phyloP scores from a whole-genome alignment of 2,888 invertebrate species.

The Ceraclea dissimilis region DNA sequence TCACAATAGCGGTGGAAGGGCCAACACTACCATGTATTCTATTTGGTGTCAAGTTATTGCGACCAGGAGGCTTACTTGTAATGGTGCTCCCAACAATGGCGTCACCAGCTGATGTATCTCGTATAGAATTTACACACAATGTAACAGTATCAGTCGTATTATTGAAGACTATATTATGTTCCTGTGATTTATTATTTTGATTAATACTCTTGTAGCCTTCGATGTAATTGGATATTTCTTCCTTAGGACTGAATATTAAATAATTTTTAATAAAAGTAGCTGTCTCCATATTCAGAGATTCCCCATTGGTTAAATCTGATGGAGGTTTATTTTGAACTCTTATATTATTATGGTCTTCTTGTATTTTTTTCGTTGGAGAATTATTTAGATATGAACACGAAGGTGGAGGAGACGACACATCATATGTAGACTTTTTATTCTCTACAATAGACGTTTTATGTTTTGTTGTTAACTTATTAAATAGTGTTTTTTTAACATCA shows the following conservation, averaged over 20 bases:
- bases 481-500: conserved; percentile 9
- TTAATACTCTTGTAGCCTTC: conserved; percentile 13
- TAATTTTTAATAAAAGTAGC: conserved; percentile 40
- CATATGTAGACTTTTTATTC: not conserved
- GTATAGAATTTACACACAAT: no score
- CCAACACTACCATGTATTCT: not conserved
- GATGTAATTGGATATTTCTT: conserved; percentile 12
- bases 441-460: not conserved
- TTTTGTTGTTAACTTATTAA: conserved; percentile 6
- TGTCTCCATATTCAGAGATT: conserved; percentile 38
- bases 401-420: not conserved
- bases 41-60: not conserved
- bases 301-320: no score
- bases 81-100: not conserved
- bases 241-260: conserved; percentile 37
- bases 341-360: not conserved
- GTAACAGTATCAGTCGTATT: no score
- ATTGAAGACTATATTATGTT: no score
- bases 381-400: not conserved
- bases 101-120: no score
- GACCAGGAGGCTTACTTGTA: not conserved
- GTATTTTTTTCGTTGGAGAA: not conserved
- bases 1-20: not conserved
- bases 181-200: no score
- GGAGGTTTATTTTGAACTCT: not conserved